These are phyloP conservation scores for Trypoxylus dichotomus DNA, from an alignment of 1,140 invertebrate species.

Conservation along the genomic window DNA sequence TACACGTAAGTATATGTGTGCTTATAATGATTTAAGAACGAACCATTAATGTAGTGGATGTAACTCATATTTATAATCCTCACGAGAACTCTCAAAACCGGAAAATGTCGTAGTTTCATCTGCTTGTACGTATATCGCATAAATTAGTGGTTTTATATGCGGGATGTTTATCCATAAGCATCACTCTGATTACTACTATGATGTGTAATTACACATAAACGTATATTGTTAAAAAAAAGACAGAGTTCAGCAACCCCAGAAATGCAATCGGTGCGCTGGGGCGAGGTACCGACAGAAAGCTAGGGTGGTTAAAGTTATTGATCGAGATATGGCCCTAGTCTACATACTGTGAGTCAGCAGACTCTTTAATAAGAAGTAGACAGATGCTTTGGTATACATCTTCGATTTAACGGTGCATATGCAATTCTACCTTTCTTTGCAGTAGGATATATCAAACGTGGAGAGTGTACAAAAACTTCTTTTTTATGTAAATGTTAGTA, in stretches of 20 bases:
- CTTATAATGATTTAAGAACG: too few relatives aligned
- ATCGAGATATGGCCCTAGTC: slow-evolving; percentile 23
- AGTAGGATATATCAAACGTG: background rate
- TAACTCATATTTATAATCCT: too few relatives aligned
- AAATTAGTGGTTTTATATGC: background rate
- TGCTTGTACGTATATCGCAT: background rate
- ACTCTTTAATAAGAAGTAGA: slow-evolving; percentile 11
- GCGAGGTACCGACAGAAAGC: slow-evolving; percentile 16
- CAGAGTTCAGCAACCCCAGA: slow-evolving; percentile 16
- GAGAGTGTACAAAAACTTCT: too few relatives aligned
- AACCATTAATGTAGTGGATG: too few relatives aligned
- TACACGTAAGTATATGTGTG: too few relatives aligned
- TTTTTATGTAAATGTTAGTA: too few relatives aligned
- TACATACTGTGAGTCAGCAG: slow-evolving; percentile 25
- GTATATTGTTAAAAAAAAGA: background rate
- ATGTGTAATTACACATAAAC: background rate
- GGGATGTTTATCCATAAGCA: too few relatives aligned
- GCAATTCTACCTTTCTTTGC: background rate
- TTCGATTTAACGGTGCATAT: background rate
- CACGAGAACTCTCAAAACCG: too few relatives aligned
- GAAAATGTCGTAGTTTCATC: too few relatives aligned
- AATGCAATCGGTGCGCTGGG: background rate
- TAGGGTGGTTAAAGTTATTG: slow-evolving; percentile 22
- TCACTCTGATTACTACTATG: background rate
- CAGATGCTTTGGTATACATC: background rate